Base-by-base conservation (phyloP, 2,113 vertebrate species). In the Potamarius usumacintae region DNA sequence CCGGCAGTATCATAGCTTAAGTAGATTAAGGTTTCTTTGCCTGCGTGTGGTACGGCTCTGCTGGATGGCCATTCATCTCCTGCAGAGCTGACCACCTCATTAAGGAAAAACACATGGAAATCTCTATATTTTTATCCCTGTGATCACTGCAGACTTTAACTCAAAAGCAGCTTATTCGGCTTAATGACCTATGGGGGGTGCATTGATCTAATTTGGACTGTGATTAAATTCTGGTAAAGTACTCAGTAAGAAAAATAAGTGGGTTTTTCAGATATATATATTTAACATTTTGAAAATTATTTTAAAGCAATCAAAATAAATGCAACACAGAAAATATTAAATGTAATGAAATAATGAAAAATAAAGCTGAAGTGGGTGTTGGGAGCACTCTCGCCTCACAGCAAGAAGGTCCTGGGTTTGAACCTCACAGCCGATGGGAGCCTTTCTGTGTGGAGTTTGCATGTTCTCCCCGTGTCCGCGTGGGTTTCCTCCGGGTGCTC, bases 21-120 rank as follows among this genome's bases (percentile, higher is more conserved):
- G 77, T 77, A 85, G 62, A 88, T 91, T 87, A 87, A 48, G 85
- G 34, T 89, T 91, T 72, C 88, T 90, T 87, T 88, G 84, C 62
- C 84, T 80, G 87, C 88, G 55, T 86, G 58, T 85, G 85, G 65
- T 52, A 84, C 86, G 53, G 63, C 87, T 63, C 82, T 80, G 80
- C 79, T 78, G 72, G 79, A n/a, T 82, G 62, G 83, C 76, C 60
- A 48, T 78, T 60, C 63, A 62, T 58, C 60, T 82, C 86, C 85
- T 20, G 20, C 80, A 74, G 80, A 14, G 86, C 7, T 88, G 76
- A 84, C 86, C 85, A 86, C 78, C 60, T 83, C 83, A 83, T 74
- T 90, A 67, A 89, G 77, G 82, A 85, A 80, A 83, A 25, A 53
- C 78, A 62, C 76, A 60, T 77, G 79, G 50, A 65, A 48, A 25